A percentile compares a stretch with the other conserved stretches of the same genome.
Conservation (phyloP, 1,140 invertebrate genomes). For the Drosophila tsacasi region DNA sequence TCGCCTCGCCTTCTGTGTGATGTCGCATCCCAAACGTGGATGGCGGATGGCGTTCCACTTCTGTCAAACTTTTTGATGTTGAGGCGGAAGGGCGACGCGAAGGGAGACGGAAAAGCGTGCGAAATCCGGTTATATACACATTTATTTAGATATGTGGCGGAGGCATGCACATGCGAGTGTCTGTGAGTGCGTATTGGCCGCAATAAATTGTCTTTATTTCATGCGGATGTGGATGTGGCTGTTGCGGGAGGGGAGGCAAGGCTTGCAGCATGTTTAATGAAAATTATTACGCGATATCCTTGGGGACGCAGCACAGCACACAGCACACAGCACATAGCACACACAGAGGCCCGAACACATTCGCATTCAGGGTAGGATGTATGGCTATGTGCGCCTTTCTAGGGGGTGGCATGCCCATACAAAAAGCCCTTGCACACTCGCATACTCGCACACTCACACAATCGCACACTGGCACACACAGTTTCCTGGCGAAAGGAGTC, state of each 20-base stretch:
- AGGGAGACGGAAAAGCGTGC: slow-evolving; percentile 52
- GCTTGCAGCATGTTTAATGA: slow-evolving; percentile 73
- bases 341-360: slow-evolving; percentile 9
- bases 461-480: slow-evolving; percentile 9
- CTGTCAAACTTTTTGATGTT: slow-evolving; percentile 78
- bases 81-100: slow-evolving; percentile 28
- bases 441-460: slow-evolving; percentile 6
- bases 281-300: slow-evolving; percentile 78
- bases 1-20: slow-evolving; percentile 15
- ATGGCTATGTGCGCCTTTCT: slow-evolving; percentile 67
- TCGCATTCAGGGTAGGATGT: slow-evolving; percentile 44
- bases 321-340: not conserved
- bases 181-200: slow-evolving; percentile 65
- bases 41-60: slow-evolving; percentile 66
- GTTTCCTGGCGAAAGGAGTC: slow-evolving; percentile 32
- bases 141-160: slow-evolving; percentile 33
- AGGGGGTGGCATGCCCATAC: slow-evolving; percentile 77
- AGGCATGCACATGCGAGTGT: slow-evolving; percentile 14
- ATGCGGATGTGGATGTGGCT: slow-evolving; percentile 69
- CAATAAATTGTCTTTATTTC: slow-evolving; percentile 77
- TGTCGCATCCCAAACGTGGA: slow-evolving; percentile 55
- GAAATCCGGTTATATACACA: slow-evolving; percentile 46
- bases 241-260: slow-evolving; percentile 28
- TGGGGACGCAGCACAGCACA: slow-evolving; percentile 47
- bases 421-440: slow-evolving; percentile 37